Evolutionary conservation across 2,113 vertebrate genomes (phyloP).

Genomic region (Zapornia atra): DNA sequence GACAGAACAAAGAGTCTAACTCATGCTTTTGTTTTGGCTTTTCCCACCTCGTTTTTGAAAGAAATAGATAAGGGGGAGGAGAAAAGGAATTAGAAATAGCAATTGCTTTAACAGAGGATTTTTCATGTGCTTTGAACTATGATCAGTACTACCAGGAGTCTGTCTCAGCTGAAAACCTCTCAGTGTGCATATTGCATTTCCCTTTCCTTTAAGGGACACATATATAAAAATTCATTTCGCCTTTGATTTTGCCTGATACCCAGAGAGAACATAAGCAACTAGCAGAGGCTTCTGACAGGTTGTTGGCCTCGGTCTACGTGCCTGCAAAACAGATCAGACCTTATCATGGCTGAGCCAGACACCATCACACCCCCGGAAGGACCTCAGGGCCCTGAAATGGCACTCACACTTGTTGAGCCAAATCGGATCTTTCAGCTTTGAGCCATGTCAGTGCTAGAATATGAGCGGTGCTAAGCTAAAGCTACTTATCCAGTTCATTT

Average conservation of each 20-base stretch:
- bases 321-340: constrained; percentile 14
- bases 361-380: not conserved
- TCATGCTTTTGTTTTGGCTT: not conserved
- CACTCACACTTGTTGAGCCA: not conserved
- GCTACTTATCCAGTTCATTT: not conserved
- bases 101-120: not conserved
- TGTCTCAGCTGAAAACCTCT: not conserved
- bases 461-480: not conserved
- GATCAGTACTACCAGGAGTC: not conserved
- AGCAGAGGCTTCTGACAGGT: not conserved
- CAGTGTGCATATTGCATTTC: not conserved
- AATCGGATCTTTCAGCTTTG: not conserved
- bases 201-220: not conserved
- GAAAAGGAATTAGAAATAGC: not conserved
- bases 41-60: not conserved
- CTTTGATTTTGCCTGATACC: not conserved
- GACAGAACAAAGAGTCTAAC: not conserved
- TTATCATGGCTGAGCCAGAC: not conserved
- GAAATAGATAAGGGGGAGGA: not conserved
- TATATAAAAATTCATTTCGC: not conserved
- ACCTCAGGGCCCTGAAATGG: not conserved
- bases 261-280: not conserved
- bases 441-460: not conserved
- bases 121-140: not conserved
- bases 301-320: not conserved